Evolutionary conservation across 2,888 invertebrate genomes (phyloP).

Genomic region (Poecilobothrus nobilitatus): DNA sequence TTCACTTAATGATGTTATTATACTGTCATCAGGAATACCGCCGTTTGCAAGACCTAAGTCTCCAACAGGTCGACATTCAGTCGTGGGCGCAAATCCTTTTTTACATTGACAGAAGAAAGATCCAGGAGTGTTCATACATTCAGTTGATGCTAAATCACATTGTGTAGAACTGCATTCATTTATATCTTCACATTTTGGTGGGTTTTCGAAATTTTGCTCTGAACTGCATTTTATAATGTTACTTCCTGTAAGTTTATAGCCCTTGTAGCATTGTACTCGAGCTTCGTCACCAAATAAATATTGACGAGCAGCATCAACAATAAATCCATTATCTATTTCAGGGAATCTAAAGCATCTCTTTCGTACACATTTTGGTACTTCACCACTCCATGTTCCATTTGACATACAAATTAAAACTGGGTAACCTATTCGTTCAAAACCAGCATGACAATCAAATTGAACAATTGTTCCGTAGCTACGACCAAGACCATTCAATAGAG

Average conservation of each 20-base stretch:
- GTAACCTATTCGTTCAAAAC: constrained; percentile 78
- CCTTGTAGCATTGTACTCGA: constrained; percentile 82
- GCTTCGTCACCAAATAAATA: constrained; percentile 87
- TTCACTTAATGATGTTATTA: constrained; percentile 75
- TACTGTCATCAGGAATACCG: constrained; percentile 82
- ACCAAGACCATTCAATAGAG: constrained; percentile 80
- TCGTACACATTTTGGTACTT: constrained; percentile 78
- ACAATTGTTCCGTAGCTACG: constrained; percentile 90
- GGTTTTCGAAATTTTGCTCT: constrained; percentile 71
- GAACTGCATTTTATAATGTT: constrained; percentile 78
- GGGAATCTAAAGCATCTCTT: constrained; percentile 54
- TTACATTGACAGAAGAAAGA: constrained; percentile 84
- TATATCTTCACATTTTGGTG: constrained; percentile 84
- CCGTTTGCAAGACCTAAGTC: constrained; percentile 75
- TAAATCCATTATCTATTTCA: constrained; percentile 76
- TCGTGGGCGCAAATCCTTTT: constrained; percentile 70
- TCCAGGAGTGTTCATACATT: constrained; percentile 81
- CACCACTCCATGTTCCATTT: constrained; percentile 90
- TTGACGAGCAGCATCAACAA: constrained; percentile 65
- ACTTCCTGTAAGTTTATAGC: constrained; percentile 75
- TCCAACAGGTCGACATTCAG: constrained; percentile 83
- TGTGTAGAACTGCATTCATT: constrained; percentile 84
- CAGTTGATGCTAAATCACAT: constrained; percentile 83
- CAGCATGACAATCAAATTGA: constrained; percentile 84
- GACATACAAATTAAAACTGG: constrained; percentile 91